Evolutionary conservation across 1,140 invertebrate species (phyloP).

Genomic region (Trichonephila inaurata): DNA sequence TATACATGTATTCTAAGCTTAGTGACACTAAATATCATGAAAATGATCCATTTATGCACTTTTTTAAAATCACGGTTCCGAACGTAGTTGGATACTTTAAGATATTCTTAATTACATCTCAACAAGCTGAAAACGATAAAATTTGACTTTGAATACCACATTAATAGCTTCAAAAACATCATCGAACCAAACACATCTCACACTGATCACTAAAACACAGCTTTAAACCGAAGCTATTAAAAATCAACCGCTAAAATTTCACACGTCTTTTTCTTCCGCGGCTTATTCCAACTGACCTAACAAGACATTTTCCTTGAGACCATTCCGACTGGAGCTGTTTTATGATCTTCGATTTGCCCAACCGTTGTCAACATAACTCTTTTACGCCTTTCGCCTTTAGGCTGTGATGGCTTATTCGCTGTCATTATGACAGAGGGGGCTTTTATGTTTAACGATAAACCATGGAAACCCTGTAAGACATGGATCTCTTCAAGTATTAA

Average conservation of each 20-base stretch:
- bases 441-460: slow-evolving; percentile 34
- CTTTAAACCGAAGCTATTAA: not conserved
- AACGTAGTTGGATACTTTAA: no score
- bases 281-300: slow-evolving; percentile 11
- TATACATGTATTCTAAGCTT: no score
- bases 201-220: not conserved
- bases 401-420: slow-evolving; percentile 14
- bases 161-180: no score
- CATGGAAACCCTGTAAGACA: slow-evolving; percentile 12
- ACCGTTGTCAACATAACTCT: slow-evolving; percentile 21
- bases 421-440: slow-evolving; percentile 1
- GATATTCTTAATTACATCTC: no score
- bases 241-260: not conserved
- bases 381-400: slow-evolving; percentile 17
- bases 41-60: no score
- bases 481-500: not conserved
- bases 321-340: not conserved
- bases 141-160: no score
- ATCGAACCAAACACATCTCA: not conserved
- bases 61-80: no score
- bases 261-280: no score
- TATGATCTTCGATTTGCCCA: not conserved
- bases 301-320: not conserved
- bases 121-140: no score
- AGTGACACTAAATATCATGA: no score